phyloP scores from a whole-genome alignment of 2,888 invertebrate genomes.

The Heteromurus nitidus region DNA sequence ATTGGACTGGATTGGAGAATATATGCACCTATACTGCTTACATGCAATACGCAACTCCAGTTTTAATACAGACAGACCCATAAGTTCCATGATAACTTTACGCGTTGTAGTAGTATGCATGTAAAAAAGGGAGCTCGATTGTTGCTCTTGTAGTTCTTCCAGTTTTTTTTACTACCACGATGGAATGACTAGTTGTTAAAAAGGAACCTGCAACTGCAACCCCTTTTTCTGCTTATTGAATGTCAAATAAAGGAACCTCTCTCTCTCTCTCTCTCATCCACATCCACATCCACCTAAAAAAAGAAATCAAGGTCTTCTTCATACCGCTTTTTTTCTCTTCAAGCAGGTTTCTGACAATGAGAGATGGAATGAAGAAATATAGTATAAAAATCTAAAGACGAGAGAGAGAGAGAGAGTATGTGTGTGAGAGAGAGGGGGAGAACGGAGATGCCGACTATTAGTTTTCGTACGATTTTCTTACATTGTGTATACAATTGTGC shows the following conservation, averaged over 20 bases:
- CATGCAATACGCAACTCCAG: too few relatives aligned
- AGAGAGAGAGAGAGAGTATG: neutral
- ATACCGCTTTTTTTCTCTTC: neutral
- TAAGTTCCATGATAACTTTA: too few relatives aligned
- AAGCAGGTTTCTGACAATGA: neutral
- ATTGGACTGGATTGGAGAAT: too few relatives aligned
- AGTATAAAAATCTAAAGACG: neutral
- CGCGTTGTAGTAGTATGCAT: too few relatives aligned
- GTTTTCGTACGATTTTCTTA: neutral
- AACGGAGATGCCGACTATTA: neutral
- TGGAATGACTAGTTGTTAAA: conserved; percentile 14
- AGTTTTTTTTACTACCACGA: neutral
- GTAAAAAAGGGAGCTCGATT: too few relatives aligned
- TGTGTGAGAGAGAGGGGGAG: neutral
- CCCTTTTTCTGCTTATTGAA: conserved; percentile 26
- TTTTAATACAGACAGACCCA: too few relatives aligned
- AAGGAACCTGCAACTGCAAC: conserved; percentile 14
- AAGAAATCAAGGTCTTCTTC: conserved; percentile 32
- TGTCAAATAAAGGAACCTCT: conserved; percentile 24
- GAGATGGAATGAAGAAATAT: neutral
- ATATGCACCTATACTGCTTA: too few relatives aligned
- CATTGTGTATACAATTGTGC: neutral
- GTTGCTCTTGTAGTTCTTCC: too few relatives aligned
- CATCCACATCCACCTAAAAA: neutral
- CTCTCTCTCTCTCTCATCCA: neutral